Base-by-base conservation (phyloP, 2,113 vertebrate genomes). In the Corydoras maculifer region DNA sequence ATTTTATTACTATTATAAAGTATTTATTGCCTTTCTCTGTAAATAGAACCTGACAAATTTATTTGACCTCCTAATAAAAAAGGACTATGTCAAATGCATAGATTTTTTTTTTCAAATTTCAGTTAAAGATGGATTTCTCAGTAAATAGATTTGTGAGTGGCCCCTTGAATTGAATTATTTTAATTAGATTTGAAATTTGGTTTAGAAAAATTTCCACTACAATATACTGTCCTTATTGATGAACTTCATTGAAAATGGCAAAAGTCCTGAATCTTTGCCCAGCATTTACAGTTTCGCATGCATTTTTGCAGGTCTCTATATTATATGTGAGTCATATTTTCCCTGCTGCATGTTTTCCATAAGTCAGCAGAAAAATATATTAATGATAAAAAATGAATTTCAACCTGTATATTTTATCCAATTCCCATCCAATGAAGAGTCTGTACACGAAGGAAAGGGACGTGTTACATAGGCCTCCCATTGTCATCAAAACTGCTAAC, bases 1-100 rank as follows among this genome's bases (percentile, higher is more conserved):
- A 89, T 90, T 91, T 90, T 91, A 91, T 88, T 88, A 89, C 84
- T 88, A 90, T 90, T 89, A 89, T 90, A 89, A 90, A 86, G 90
- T 91, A 91, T 91, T 91, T 91, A 91, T 91, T 91, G 86, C 87
- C 85, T 90, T 84, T 86, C 83, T 87, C 84, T 91, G 90, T 91
- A 91, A 90, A 91, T 90, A 91, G 86, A 88, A 87, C 89, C 85
- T 88, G 83, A 85, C 86, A 86, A 89, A 86, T 90, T 90, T 91
- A 89, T 90, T 87, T 90, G 87, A 84, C 88, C 88, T 89, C 88
- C 88, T 79, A 79, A 79, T 79, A 77, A 91, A 91, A 91, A 87
- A 90, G 88, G 87, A 91, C 78, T 90, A 86, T 90, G 90, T 91
- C 89, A 89, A 85, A 90, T 87, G 43, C 68, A 73, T 81, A 8